phyloP scores from a whole-genome alignment of 2,113 vertebrate species.

The Atrichornis clamosus region DNA sequence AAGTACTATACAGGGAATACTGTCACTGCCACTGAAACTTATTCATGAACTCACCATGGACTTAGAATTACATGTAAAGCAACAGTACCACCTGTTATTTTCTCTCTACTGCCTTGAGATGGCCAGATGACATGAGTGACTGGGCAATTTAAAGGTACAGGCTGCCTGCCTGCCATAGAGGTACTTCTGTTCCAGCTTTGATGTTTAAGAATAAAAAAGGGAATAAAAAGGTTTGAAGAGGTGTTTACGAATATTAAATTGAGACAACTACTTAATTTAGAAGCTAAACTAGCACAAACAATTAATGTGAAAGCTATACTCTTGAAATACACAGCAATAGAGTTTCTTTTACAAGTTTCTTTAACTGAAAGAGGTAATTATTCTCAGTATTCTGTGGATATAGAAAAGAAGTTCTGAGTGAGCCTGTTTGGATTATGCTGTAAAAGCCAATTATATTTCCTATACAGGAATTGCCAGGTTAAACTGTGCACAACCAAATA shows the following conservation, averaged over 20 bases:
- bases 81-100: neutral
- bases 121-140: neutral
- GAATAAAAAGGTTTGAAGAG: neutral
- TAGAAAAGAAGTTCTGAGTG: neutral
- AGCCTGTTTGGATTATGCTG: neutral
- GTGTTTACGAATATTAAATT: neutral
- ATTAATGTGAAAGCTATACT: neutral
- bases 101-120: neutral
- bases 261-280: neutral
- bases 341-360: neutral
- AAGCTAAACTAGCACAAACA: neutral
- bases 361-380: neutral
- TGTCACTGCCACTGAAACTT: neutral
- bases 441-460: slow-evolving; percentile 14
- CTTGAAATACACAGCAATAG: slow-evolving; percentile 26
- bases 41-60: neutral
- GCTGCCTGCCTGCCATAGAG: neutral
- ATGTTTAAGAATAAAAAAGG: neutral
- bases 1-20: neutral
- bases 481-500: slow-evolving; percentile 37
- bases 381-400: neutral
- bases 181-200: neutral
- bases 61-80: neutral
- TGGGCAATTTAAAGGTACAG: neutral
- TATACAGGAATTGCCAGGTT: neutral